Conservation (phyloP, 35 echinoderm and acorn worm species). For the Lytechinus pictus region DNA sequence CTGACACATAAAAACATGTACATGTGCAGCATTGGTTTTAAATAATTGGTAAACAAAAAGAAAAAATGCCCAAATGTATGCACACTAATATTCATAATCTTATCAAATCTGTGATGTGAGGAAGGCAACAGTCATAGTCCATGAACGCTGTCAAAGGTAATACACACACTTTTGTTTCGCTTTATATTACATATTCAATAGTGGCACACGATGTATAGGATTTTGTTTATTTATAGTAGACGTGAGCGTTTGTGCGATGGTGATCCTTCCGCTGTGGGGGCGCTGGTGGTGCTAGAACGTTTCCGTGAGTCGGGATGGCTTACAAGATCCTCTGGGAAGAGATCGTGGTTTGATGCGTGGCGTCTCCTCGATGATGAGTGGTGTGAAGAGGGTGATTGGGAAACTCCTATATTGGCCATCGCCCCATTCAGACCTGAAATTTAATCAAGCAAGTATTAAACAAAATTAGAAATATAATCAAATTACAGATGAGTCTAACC, state of each 20-base stretch:
- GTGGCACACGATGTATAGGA: neutral
- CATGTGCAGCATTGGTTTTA: neutral
- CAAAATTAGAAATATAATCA: neutral
- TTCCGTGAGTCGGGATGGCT: slow-evolving; percentile 65
- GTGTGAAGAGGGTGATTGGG: slow-evolving; percentile 87
- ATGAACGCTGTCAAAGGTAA: neutral
- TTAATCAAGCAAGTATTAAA: neutral
- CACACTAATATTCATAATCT: neutral
- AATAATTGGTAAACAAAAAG: neutral
- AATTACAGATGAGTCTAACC: neutral
- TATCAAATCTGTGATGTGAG: neutral
- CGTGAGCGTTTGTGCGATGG: slow-evolving; percentile 69
- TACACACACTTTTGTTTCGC: neutral
- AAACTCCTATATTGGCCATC: slow-evolving; percentile 94
- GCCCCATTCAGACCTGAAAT: slow-evolving; percentile 95
- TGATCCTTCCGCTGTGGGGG: slow-evolving; percentile 55
- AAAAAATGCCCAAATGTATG: neutral
- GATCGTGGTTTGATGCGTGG: slow-evolving; percentile 56
- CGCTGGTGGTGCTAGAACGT: slow-evolving; percentile 50
- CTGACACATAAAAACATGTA: neutral
- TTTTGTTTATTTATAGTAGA: slow-evolving; percentile 48
- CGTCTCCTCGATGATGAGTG: slow-evolving; percentile 62
- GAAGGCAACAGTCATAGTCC: slow-evolving; percentile 9
- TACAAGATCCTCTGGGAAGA: slow-evolving; percentile 71
- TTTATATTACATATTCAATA: neutral